A percentile compares a stretch with the other conserved stretches of the same genome.
Evolutionary conservation across 2,113 vertebrate genomes (phyloP).

Genomic region (Amblyornis subalaris): DNA sequence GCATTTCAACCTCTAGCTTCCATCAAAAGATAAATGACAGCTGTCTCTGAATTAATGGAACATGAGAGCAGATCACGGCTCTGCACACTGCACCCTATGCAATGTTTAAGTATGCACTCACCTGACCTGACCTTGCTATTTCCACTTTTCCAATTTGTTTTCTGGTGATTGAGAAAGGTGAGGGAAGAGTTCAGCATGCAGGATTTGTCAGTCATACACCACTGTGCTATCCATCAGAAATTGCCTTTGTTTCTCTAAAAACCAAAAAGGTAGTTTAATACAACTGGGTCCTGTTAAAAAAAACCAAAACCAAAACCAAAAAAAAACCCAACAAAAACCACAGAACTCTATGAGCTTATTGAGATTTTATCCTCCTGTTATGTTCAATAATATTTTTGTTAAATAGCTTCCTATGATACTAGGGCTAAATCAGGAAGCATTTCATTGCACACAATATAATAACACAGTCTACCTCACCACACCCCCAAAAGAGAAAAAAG

Average conservation of each 20-base stretch:
- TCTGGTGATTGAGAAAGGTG: conserved; percentile 40
- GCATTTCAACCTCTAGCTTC: conserved; percentile 47
- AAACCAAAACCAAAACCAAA: neutral
- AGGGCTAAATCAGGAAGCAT: neutral
- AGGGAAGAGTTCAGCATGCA: conserved; percentile 14
- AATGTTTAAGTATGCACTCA: conserved; percentile 48
- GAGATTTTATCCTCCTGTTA: neutral
- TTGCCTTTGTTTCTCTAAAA: neutral
- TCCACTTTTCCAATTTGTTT: conserved; percentile 37
- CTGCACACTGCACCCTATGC: conserved; percentile 32
- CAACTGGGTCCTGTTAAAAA: neutral
- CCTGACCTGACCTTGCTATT: conserved; percentile 48
- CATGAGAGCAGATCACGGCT: conserved; percentile 24
- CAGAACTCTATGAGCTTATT: neutral
- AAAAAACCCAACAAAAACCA: neutral
- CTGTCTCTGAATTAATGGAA: conserved; percentile 64
- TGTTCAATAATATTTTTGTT: neutral
- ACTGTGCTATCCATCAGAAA: conserved; percentile 16
- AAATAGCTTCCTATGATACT: neutral
- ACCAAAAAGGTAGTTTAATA: neutral
- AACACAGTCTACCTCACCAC: accelerated
- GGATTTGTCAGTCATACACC: conserved; percentile 13
- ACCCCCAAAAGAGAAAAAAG: accelerated
- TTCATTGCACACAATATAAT: neutral
- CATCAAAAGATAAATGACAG: conserved; percentile 67